Base-by-base conservation (phyloP, 2,797 vertebrate species). In the Myotis myotis region DNA sequence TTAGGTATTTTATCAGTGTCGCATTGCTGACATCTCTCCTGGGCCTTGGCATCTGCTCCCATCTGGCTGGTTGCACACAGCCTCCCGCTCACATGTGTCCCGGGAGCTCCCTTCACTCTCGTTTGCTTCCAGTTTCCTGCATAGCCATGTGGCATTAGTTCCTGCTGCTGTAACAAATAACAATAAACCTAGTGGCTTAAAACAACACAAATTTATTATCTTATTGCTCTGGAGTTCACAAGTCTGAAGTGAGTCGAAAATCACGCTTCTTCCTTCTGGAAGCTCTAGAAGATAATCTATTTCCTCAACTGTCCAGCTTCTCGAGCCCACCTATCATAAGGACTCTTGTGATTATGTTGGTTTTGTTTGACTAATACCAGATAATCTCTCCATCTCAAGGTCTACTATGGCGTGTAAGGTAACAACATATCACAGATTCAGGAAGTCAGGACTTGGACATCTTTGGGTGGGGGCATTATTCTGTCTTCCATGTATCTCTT, bases 1-100 rank as follows among this genome's bases (percentile, higher is more conserved):
- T 16, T 51, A 33, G 36, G 3, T n/a, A 6, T n/a, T 20, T 15
- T 20, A 1, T 66, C n/a, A 2, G 6, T 9, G 28, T 30, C 0
- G 0, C 4, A 28, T 7, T 47, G 57, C 4, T 11, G 44, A 36
- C 7, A 44, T 53, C 64, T 49, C 3, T 41, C 13, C 0, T 19
- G 60, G 33, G 12, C n/a, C 47, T 47, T 20, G 20, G 60, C 5
- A 0, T 1, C 5, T 28, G 33, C 19, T n/a, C 5, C 19, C 4
- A 0, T 23, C 15, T 20, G 1, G 17, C 38, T 23, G 51, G 23
- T 10, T 33, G 33, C 9, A 0, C 51, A 47, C n/a, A 3, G 33
- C 30, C 44, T 44, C 41, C 44, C 16, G 5, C 49, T 70, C 70
- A 10, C 70, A 6, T 55, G 3, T 22, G 17, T 82, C 62, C 22